A percentile compares a stretch with the other conserved stretches of the same genome.
phyloP scores from a whole-genome alignment of 2,888 invertebrate genomes.

The Eilema griseolum region DNA sequence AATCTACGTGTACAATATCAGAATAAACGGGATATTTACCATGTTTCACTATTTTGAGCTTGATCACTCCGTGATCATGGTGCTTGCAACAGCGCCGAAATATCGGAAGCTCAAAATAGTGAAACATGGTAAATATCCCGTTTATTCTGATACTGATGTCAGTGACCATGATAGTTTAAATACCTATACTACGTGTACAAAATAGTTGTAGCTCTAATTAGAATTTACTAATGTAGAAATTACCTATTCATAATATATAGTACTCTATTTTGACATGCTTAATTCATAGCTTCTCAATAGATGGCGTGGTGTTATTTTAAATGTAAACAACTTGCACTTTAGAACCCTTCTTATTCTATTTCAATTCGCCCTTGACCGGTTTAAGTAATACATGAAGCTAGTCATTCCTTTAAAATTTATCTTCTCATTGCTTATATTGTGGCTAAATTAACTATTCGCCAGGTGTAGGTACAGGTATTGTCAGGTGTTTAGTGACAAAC shows the following conservation, averaged over 20 bases:
- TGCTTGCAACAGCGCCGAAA: too few relatives aligned
- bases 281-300: conserved; percentile 18
- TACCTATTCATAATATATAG: neutral
- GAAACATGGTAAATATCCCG: too few relatives aligned
- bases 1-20: too few relatives aligned
- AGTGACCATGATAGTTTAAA: too few relatives aligned
- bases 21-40: too few relatives aligned
- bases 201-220: neutral
- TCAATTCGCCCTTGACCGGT: conserved; percentile 50
- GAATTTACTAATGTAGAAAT: neutral
- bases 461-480: neutral
- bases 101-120: too few relatives aligned
- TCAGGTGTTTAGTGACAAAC: neutral
- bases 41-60: too few relatives aligned
- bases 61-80: too few relatives aligned
- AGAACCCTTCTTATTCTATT: conserved; percentile 48
- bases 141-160: too few relatives aligned
- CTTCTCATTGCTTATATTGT: neutral
- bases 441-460: neutral
- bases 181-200: neutral
- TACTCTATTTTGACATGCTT: neutral
- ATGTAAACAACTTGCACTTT: conserved; percentile 41
- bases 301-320: conserved; percentile 32
- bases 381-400: conserved; percentile 40
- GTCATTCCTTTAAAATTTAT: conserved; percentile 5